A percentile compares a stretch with the other conserved stretches of the same genome.
These are phyloP conservation scores for Alviniconcha strummeri DNA, from an alignment of 2,888 invertebrate genomes.

Conservation along the genomic window DNA sequence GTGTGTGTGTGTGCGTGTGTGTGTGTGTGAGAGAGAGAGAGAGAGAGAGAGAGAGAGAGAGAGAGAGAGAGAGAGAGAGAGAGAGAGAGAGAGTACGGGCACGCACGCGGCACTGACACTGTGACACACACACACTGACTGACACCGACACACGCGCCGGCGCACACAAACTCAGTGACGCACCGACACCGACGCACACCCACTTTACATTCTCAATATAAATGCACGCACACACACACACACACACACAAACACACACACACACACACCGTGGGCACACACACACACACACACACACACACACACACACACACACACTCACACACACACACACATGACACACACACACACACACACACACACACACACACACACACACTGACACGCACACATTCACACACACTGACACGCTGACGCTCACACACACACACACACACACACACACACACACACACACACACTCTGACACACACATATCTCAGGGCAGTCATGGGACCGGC, in stretches of 20 bases:
- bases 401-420: slow-evolving; percentile 1
- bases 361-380: slow-evolving; percentile 12
- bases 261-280: background rate
- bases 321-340: background rate
- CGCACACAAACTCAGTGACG: too few relatives aligned
- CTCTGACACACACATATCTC: background rate
- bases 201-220: too few relatives aligned
- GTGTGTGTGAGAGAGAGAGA: background rate
- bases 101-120: background rate
- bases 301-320: background rate
- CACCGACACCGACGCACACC: too few relatives aligned
- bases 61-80: background rate
- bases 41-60: background rate
- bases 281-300: background rate
- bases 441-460: slow-evolving; percentile 22
- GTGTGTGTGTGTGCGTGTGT: too few relatives aligned
- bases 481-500: background rate
- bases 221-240: too few relatives aligned
- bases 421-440: slow-evolving; percentile 21
- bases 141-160: background rate
- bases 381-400: slow-evolving; percentile 12
- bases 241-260: background rate
- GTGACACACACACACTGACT: background rate
- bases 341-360: slow-evolving; percentile 21
- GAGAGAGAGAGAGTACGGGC: background rate